Evolutionary conservation across 2,888 invertebrate genomes (phyloP).

Genomic region (Sphinx pinastri): DNA sequence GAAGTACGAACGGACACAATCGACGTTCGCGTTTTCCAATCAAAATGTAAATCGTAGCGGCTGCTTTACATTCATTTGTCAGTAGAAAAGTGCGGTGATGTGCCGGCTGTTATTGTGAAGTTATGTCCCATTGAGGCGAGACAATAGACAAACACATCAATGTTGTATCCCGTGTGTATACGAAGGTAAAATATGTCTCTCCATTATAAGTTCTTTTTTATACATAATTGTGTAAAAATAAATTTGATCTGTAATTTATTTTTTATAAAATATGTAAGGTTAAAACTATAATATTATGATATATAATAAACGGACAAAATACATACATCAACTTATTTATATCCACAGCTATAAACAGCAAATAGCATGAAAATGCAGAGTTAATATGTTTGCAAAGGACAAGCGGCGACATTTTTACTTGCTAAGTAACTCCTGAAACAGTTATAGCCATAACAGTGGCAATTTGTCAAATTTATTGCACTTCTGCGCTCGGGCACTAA

Average conservation of each 20-base stretch:
- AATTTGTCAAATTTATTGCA: conserved; percentile 60
- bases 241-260: neutral
- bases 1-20: conserved; percentile 51
- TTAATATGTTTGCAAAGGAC: conserved; percentile 28
- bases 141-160: neutral
- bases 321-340: neutral
- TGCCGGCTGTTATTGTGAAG: neutral
- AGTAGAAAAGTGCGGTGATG: conserved; percentile 21
- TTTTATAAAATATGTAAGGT: no score
- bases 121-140: neutral
- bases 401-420: conserved; percentile 42
- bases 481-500: conserved; percentile 48
- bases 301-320: neutral
- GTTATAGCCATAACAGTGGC: conserved; percentile 58
- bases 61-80: conserved; percentile 57
- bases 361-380: neutral
- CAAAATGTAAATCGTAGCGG: conserved; percentile 72
- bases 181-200: neutral
- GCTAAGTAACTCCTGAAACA: conserved; percentile 52
- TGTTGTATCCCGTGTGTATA: neutral
- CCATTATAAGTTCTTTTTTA: no score
- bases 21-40: conserved; percentile 61
- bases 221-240: neutral
- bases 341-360: neutral
- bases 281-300: no score